phyloP scores from a whole-genome alignment of 2,888 invertebrate species.

The Rhamnusium bicolor region DNA sequence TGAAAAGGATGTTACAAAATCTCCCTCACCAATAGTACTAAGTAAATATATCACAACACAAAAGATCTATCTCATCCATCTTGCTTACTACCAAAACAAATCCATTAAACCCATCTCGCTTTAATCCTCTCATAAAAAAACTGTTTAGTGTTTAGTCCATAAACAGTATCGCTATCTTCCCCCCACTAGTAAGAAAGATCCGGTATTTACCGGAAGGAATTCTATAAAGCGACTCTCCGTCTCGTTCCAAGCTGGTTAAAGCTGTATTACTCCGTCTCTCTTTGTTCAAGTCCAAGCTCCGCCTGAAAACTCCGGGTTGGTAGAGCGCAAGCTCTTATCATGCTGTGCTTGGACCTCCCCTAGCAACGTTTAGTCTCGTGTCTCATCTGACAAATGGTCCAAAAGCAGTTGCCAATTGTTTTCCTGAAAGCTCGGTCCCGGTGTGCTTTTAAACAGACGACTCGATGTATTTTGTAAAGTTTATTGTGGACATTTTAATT shows the following conservation, averaged over 20 bases:
- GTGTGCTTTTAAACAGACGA: constrained; percentile 32
- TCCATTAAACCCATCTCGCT: constrained; percentile 66
- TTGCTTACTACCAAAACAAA: constrained; percentile 66
- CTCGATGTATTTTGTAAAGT: constrained; percentile 12
- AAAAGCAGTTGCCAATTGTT: constrained; percentile 51
- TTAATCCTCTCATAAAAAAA: constrained; percentile 69
- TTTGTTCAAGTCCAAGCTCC: constrained; percentile 39
- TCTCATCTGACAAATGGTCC: constrained; percentile 54
- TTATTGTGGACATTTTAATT: neutral
- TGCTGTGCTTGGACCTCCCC: constrained; percentile 65
- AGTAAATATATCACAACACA: constrained; percentile 63
- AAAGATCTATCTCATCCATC: constrained; percentile 59
- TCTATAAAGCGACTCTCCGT: constrained; percentile 41
- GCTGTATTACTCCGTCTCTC: constrained; percentile 35
- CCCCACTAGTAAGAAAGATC: constrained; percentile 66
- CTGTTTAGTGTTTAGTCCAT: constrained; percentile 70
- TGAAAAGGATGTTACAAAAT: constrained; percentile 60
- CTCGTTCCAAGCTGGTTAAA: constrained; percentile 38
- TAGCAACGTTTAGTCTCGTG: constrained; percentile 64
- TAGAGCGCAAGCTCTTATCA: constrained; percentile 49
- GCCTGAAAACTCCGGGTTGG: constrained; percentile 44
- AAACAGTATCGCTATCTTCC: constrained; percentile 69
- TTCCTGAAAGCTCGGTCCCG: constrained; percentile 43
- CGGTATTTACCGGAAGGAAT: constrained; percentile 60
- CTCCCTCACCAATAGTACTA: constrained; percentile 61